phyloP scores from a whole-genome alignment of 1,140 invertebrate genomes.

The Drosophila ambigua region DNA sequence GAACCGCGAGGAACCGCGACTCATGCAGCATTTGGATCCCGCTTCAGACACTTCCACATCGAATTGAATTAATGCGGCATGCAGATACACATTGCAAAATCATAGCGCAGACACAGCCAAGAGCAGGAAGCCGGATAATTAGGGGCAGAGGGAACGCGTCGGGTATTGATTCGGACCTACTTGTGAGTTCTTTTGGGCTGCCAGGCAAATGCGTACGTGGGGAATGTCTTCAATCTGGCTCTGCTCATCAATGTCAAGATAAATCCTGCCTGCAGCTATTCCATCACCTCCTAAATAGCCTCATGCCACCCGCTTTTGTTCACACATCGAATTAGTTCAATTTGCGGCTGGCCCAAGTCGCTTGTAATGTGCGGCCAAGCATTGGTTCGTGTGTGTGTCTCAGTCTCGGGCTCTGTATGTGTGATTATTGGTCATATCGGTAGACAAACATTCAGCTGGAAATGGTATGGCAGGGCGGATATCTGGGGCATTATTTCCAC shows the following conservation, averaged over 20 bases:
- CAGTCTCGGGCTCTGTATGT: slow-evolving; percentile 5
- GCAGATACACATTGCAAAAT: slow-evolving; percentile 73
- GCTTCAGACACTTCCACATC: slow-evolving; percentile 49
- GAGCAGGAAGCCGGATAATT: neutral
- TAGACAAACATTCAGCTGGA: slow-evolving; percentile 48
- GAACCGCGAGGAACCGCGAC: slow-evolving; percentile 35
- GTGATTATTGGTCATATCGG: slow-evolving; percentile 64
- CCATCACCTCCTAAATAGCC: slow-evolving; percentile 10
- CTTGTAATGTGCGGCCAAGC: slow-evolving; percentile 66
- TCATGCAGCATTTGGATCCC: slow-evolving; percentile 31
- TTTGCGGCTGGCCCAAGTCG: slow-evolving; percentile 57
- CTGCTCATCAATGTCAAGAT: slow-evolving; percentile 22
- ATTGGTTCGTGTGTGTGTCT: slow-evolving; percentile 15
- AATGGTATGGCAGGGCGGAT: neutral
- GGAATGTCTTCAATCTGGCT: slow-evolving; percentile 28
- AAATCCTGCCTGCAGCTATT: neutral
- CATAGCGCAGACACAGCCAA: slow-evolving; percentile 47
- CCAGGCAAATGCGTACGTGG: no score
- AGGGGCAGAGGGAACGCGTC: slow-evolving; percentile 9
- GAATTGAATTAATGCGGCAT: slow-evolving; percentile 76
- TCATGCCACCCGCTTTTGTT: slow-evolving; percentile 49
- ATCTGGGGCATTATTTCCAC: neutral
- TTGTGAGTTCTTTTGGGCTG: slow-evolving; percentile 23
- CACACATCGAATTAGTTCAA: slow-evolving; percentile 79
- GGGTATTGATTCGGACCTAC: slow-evolving; percentile 24